A percentile compares a stretch with the other conserved stretches of the same genome.
phyloP scores from a whole-genome alignment of 2,888 invertebrate genomes.

The Anodontia alba region DNA sequence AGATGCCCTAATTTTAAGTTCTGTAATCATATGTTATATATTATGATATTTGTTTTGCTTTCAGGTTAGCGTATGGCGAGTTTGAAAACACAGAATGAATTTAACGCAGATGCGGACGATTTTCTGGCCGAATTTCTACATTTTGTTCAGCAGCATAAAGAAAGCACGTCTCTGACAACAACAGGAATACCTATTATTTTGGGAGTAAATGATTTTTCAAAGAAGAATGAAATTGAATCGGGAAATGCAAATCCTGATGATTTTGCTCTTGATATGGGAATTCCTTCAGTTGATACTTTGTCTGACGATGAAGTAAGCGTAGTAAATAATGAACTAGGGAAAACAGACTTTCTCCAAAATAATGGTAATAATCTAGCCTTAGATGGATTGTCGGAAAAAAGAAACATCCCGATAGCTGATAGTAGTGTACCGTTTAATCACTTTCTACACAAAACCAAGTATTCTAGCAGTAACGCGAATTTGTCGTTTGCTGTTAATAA shows the following conservation, averaged over 20 bases:
- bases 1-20: too few species aligned
- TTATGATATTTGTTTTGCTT: background rate
- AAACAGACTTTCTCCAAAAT: background rate
- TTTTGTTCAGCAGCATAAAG: constrained; percentile 2
- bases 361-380: background rate
- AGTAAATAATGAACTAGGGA: background rate
- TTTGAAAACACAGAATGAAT: background rate
- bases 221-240: background rate
- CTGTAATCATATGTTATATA: too few species aligned
- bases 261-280: background rate
- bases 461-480: background rate
- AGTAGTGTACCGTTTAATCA: background rate
- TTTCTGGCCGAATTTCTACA: background rate
- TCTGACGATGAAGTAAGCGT: background rate
- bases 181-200: background rate
- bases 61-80: background rate
- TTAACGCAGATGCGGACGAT: background rate
- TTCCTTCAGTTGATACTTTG: background rate
- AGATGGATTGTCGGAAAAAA: background rate
- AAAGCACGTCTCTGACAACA: too few species aligned
- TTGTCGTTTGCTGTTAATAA: background rate
- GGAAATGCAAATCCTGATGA: background rate
- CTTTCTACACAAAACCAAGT: background rate
- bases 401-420: background rate
- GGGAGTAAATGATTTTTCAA: background rate